phyloP scores from a whole-genome alignment of 2,797 vertebrate species.

The Salmo trutta region DNA sequence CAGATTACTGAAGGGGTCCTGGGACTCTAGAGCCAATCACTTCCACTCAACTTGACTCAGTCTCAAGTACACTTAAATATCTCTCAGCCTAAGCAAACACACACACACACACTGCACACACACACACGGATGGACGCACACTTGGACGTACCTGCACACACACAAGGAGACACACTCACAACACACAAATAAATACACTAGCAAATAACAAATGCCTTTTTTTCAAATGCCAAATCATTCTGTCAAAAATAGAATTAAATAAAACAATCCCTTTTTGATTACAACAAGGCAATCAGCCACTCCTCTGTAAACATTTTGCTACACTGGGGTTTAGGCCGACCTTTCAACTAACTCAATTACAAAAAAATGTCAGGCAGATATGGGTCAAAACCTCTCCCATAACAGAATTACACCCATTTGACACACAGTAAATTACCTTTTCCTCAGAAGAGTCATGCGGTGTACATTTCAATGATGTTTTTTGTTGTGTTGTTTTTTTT shows the following conservation, averaged over 20 bases:
- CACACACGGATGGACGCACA: not conserved
- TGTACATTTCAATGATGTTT: not conserved
- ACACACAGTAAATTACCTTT: slow-evolving; percentile 25
- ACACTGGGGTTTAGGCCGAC: slow-evolving; percentile 32
- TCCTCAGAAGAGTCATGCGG: slow-evolving; percentile 18
- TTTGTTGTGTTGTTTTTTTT: slow-evolving; percentile 15
- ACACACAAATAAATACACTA: slow-evolving; percentile 3
- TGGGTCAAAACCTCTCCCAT: slow-evolving; percentile 15
- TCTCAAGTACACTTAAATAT: slow-evolving; percentile 44
- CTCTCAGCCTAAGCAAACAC: slow-evolving; percentile 34
- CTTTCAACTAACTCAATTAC: slow-evolving; percentile 50
- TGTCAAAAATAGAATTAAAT: slow-evolving; percentile 18
- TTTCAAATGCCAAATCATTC: slow-evolving; percentile 35
- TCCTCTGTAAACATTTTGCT: slow-evolving; percentile 34
- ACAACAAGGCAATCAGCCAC: slow-evolving; percentile 35
- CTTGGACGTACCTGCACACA: not conserved
- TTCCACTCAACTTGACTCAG: slow-evolving; percentile 41
- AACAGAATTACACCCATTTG: slow-evolving; percentile 21
- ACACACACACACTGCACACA: not conserved
- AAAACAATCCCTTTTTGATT: slow-evolving; percentile 35
- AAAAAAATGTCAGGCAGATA: slow-evolving; percentile 23
- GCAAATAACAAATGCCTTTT: slow-evolving; percentile 4
- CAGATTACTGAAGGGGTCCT: slow-evolving; percentile 60
- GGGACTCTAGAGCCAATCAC: slow-evolving; percentile 46
- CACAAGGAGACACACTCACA: slow-evolving; percentile 11